Evolutionary conservation across 2,888 invertebrate species (phyloP).

Genomic region (Entomobrya multifasciata): DNA sequence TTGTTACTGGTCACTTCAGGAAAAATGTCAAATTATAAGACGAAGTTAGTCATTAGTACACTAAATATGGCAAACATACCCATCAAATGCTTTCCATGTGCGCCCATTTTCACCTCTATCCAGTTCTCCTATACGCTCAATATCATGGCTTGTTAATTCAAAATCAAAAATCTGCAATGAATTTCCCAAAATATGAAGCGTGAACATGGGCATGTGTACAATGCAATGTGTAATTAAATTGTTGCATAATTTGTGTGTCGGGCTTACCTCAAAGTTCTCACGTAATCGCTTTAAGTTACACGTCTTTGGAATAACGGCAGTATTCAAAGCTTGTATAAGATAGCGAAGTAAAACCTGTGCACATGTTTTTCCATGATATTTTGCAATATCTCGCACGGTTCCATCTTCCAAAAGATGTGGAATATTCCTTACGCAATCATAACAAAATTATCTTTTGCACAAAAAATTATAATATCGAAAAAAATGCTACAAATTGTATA

Average conservation of each 20-base stretch:
- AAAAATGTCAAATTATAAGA: no score
- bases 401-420: slow-evolving; percentile 80
- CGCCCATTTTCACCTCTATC: slow-evolving; percentile 67
- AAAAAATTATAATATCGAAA: neutral
- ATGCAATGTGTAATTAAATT: neutral
- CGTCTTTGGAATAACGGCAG: slow-evolving; percentile 92
- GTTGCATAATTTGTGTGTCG: no score
- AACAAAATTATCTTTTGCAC: no score
- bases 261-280: slow-evolving; percentile 86
- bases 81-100: slow-evolving; percentile 60
- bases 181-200: no score
- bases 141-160: slow-evolving; percentile 61
- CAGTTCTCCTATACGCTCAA: slow-evolving; percentile 53
- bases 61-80: slow-evolving; percentile 51
- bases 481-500: neutral
- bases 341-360: slow-evolving; percentile 90
- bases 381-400: slow-evolving; percentile 81
- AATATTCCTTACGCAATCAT: slow-evolving; percentile 51
- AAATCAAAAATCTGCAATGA: slow-evolving; percentile 66
- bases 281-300: slow-evolving; percentile 87
- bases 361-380: slow-evolving; percentile 85
- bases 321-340: slow-evolving; percentile 85
- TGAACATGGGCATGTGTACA: neutral
- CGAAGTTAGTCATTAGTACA: no score
- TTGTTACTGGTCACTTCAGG: no score